Evolutionary conservation across 2,888 invertebrate genomes (phyloP), one percentile per base, ranked within the genome.

Genomic region (Dermolepida albohirtum): DNA sequence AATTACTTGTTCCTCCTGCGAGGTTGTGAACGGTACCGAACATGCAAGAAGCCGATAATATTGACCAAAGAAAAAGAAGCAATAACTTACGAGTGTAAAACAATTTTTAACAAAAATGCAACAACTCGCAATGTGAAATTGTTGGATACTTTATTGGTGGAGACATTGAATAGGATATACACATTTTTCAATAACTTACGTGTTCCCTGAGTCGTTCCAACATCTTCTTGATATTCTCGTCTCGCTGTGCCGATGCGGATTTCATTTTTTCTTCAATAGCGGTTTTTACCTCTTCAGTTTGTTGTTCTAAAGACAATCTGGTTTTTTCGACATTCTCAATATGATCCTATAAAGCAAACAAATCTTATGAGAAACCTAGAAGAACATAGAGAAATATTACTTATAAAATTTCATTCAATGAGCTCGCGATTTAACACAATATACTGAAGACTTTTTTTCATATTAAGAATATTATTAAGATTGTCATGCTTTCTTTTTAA

Each of bases 171-270:
- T 40, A 49, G 41, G 4, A 34, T 16, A 51, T 39, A 14, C 1
- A 8, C 1, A 34, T 34, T 34, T 34, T 1, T 5, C 34, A 55
- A 66, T 17, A 54, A 85, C 92, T 90, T 82, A 96, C 96, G 84
- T 96, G 96, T 83, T 96, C 95, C 84, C 93, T 93, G 70, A 96
- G 90, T 75, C 95, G 92, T 76, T 95, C 94, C 76, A 95, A 86
- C 91, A 96, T 94, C 84, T 93, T 94, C 85, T 93, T 93, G 76
- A 96, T 91, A 82, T 95, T 94, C 81, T 94, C 94, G 82, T 96
- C 95, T 73, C 96, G 91, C 83, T 96, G 94, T 78, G 91, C 91
- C 68, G 94, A 90, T 73, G 95, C 96, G 73, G 91, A 91, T 85
- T 91, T 92, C 85, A 96, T 86, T 85, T 94, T 95, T 81, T 94